phyloP scores from a whole-genome alignment of 1,140 invertebrate genomes.

The Tenebrio molitor region DNA sequence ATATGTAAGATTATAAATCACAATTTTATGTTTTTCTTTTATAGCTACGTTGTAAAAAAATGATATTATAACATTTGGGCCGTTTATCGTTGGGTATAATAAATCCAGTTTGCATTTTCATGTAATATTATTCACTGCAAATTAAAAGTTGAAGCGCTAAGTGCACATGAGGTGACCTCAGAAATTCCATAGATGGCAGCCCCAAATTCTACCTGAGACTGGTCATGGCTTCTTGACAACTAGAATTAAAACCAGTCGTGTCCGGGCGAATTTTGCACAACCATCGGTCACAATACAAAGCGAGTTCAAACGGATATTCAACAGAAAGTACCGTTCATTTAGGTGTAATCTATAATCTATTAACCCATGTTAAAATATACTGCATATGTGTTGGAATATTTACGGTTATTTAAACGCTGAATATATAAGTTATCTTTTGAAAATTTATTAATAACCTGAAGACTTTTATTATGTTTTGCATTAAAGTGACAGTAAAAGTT shows the following conservation, averaged over 20 bases:
- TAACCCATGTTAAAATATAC: neutral
- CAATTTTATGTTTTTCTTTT: slow-evolving; percentile 18
- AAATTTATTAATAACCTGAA: too few relatives aligned
- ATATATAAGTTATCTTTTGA: too few relatives aligned
- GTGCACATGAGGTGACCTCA: neutral
- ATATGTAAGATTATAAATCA: slow-evolving; percentile 34
- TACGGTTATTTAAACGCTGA: neutral
- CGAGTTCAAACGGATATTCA: slow-evolving; percentile 15
- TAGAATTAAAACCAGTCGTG: neutral
- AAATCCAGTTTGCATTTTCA: slow-evolving; percentile 24
- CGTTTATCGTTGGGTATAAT: slow-evolving; percentile 4
- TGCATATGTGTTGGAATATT: neutral
- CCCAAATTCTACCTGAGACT: slow-evolving; percentile 4
- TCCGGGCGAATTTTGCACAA: slow-evolving; percentile 8
- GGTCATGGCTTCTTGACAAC: neutral
- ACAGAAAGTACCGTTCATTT: slow-evolving; percentile 22
- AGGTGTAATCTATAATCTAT: slow-evolving; percentile 4
- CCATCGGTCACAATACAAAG: neutral
- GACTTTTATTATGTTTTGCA: too few relatives aligned
- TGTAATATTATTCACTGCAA: slow-evolving; percentile 8
- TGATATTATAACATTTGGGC: neutral
- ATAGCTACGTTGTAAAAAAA: slow-evolving; percentile 10
- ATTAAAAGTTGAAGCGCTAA: neutral
- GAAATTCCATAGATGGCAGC: slow-evolving; percentile 13
- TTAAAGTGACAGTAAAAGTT: too few relatives aligned